phyloP scores from a whole-genome alignment of 92 coral and sea anemone genomes.

The Palythoa grandis region DNA sequence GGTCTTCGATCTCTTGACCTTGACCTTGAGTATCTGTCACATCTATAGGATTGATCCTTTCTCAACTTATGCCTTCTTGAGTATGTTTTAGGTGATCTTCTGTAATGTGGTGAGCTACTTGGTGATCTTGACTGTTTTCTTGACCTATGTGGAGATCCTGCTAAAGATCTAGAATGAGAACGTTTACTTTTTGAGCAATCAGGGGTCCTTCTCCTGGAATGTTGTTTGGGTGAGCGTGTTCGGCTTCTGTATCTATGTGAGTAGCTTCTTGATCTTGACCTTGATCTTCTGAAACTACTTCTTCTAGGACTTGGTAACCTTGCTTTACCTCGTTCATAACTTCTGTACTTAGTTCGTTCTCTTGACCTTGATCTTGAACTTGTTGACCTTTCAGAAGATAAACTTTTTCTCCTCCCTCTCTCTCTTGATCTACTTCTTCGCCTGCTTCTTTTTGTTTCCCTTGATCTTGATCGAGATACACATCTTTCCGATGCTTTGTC shows the following conservation, averaged over 20 bases:
- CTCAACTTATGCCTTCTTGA: slow-evolving; percentile 44
- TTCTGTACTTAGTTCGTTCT: slow-evolving; percentile 25
- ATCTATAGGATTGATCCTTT: neutral
- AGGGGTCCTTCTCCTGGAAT: slow-evolving; percentile 18
- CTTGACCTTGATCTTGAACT: slow-evolving; percentile 61
- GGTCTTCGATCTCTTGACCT: slow-evolving; percentile 38
- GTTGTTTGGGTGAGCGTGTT: slow-evolving; percentile 42
- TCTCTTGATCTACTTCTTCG: slow-evolving; percentile 49
- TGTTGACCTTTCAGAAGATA: slow-evolving; percentile 27
- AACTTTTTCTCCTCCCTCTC: slow-evolving; percentile 7
- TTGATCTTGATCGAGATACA: neutral
- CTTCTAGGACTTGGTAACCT: slow-evolving; percentile 51
- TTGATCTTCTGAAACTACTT: slow-evolving; percentile 53
- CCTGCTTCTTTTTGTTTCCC: slow-evolving; percentile 39
- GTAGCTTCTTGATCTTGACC: slow-evolving; percentile 63
- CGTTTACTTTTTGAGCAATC: slow-evolving; percentile 34
- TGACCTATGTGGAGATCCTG: slow-evolving; percentile 38
- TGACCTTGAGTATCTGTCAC: slow-evolving; percentile 42
- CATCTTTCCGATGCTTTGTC: neutral
- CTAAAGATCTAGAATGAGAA: slow-evolving; percentile 45
- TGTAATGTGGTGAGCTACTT: slow-evolving; percentile 42
- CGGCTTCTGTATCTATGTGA: slow-evolving; percentile 62
- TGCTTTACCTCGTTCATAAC: neutral
- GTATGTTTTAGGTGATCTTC: slow-evolving; percentile 41
- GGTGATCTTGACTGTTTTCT: slow-evolving; percentile 53